A percentile compares a stretch with the other conserved stretches of the same genome.
Evolutionary conservation across 2,797 vertebrate genomes (phyloP).

Genomic region (Pantherophis vulpinus): DNA sequence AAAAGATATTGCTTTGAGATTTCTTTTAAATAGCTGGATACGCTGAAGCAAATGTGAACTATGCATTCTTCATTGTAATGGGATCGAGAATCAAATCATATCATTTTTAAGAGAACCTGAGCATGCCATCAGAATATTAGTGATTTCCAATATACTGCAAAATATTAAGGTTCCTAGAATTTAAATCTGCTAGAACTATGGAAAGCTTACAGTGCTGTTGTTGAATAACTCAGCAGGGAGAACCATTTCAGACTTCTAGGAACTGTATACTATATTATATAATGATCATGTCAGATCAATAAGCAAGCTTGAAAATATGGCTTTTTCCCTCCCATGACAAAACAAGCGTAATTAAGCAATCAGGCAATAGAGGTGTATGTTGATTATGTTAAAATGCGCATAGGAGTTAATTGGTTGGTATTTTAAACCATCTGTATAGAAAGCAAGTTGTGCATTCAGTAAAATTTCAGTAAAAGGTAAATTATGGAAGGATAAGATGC

Average conservation of each 20-base stretch:
- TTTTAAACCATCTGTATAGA: conserved; percentile 59
- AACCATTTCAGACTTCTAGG: conserved; percentile 50
- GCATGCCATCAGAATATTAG: not conserved
- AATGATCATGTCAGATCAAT: conserved; percentile 50
- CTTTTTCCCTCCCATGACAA: conserved; percentile 26
- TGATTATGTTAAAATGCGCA: conserved; percentile 57
- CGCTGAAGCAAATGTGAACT: not conserved
- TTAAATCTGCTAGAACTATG: conserved; percentile 15
- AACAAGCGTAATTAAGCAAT: conserved; percentile 64
- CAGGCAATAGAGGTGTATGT: conserved; percentile 48
- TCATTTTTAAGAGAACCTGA: not conserved
- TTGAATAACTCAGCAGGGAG: conserved; percentile 39
- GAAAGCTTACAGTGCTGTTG: conserved; percentile 18
- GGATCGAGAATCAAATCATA: not conserved
- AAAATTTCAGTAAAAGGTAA: conserved; percentile 53
- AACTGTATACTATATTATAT: conserved; percentile 31
- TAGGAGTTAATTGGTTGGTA: conserved; percentile 54
- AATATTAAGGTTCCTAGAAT: not conserved
- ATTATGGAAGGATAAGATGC: conserved; percentile 23
- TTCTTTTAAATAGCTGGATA: not conserved
- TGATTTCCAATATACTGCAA: not conserved
- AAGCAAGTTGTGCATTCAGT: conserved; percentile 43
- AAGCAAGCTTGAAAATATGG: conserved; percentile 59
- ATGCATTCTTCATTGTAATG: not conserved
- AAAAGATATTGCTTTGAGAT: not conserved